Percentiles rank a stretch among this genome's conserved stretches.
Evolutionary conservation across 2,888 invertebrate genomes (phyloP).

Genomic region (Cryptocephalus moraei): DNA sequence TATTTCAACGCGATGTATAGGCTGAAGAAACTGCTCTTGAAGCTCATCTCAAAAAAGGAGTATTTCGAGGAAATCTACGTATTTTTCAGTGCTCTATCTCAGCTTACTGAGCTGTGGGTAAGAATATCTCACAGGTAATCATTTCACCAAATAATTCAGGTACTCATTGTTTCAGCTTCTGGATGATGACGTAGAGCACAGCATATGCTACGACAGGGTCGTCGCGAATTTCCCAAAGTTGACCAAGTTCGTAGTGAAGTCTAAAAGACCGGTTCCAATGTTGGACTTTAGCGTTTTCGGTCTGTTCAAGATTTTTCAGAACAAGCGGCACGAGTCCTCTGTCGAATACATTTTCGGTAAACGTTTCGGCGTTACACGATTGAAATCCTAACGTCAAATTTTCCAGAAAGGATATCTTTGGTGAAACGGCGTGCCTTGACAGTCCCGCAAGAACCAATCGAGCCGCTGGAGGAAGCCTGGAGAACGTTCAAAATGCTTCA

Average conservation of each 20-base stretch:
- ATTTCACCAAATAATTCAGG: too few species aligned
- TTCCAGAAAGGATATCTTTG: neutral
- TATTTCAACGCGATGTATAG: neutral
- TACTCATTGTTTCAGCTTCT: neutral
- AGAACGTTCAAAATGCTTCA: neutral
- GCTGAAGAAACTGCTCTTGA: constrained; percentile 1
- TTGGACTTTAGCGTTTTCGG: constrained; percentile 2
- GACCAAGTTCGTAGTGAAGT: constrained; percentile 2
- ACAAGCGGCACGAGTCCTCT: neutral
- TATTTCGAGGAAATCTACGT: constrained; percentile 1
- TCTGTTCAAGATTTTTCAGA: constrained; percentile 1
- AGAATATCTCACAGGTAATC: neutral
- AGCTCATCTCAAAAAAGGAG: neutral
- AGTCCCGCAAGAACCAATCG: neutral
- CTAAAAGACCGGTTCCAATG: constrained; percentile 1
- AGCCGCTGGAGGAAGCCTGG: neutral
- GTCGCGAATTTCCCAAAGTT: neutral
- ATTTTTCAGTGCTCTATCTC: neutral
- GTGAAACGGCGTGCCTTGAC: neutral
- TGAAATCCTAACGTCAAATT: too few species aligned
- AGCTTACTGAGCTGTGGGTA: constrained; percentile 2
- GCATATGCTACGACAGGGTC: constrained; percentile 1
- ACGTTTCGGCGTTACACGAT: neutral
- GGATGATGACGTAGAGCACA: constrained; percentile 1
- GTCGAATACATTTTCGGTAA: constrained; percentile 2